Evolutionary conservation across 2,888 invertebrate species (phyloP), one percentile per base, ranked within the genome.

Genomic region (Epistrophella euchroma): DNA sequence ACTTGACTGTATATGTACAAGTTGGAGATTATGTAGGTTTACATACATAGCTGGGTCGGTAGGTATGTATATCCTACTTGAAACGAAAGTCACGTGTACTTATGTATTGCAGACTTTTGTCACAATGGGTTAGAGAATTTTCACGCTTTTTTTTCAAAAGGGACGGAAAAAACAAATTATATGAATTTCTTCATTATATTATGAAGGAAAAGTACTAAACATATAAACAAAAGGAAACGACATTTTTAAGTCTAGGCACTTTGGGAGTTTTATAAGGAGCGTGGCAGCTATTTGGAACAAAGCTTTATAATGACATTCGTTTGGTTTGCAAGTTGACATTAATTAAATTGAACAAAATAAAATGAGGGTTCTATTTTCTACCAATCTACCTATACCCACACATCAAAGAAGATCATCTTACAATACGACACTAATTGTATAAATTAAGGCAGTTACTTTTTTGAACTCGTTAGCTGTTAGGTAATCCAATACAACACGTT

Each of bases 101-200:
- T 82, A 86, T 86, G 86, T 86, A 86, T 75, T 82, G 74, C 73
- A 71, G 70, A 45, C 77, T 82, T 86, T 86, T 86, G 82, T 86
- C 86, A 86, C 86, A 82, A 86, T 86, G 77, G 86, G 86, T 86
- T 86, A 86, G 86, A 82, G 82, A 86, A 86, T 86, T 86, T 86
- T 86, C 86, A 82, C 86, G 86, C 86, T 86, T 86, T 82, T 58
- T 70, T 56, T 86, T 35, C 77, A 82, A 86, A 82, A 82, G 78
- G 55, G 74, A 78, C 55, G 86, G 86, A 86, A 86, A 86, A 86
- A 86, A 86, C 86, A 86, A 86, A 82, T 86, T 86, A 86, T 82
- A 86, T n/a, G n/a, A n/a, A n/a, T 81, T 71, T 60, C 73, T 76
- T 78, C 71, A 74, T 58, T 66, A 82, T 71, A 82, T 71, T 74